Conservation (phyloP, 2,888 invertebrate species). For the Idaea aversata region DNA sequence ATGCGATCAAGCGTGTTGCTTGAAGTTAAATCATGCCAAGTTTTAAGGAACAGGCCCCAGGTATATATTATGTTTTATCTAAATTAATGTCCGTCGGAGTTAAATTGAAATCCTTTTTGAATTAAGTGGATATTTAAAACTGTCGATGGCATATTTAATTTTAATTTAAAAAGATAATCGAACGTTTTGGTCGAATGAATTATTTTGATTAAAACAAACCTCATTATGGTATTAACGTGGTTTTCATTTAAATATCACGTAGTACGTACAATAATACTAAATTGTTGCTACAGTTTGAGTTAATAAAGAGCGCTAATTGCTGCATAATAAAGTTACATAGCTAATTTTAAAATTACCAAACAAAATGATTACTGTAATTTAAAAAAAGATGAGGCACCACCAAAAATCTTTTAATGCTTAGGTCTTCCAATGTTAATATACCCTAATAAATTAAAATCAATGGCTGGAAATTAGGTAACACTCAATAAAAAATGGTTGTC, state of each 20-base stretch:
- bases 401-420: too few species aligned
- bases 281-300: too few species aligned
- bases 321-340: too few species aligned
- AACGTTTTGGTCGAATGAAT: not conserved
- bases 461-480: too few species aligned
- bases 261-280: not conserved
- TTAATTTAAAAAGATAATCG: not conserved
- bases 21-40: not conserved
- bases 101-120: slow-evolving; percentile 27
- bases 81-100: slow-evolving; percentile 26
- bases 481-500: too few species aligned
- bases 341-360: too few species aligned
- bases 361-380: too few species aligned
- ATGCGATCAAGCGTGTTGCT: not conserved
- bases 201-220: not conserved
- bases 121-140: not conserved
- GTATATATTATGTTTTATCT: slow-evolving; percentile 31
- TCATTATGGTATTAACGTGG: not conserved
- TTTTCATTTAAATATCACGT: not conserved
- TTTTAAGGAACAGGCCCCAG: slow-evolving; percentile 5
- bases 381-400: too few species aligned
- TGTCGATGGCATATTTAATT: not conserved
- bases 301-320: too few species aligned
- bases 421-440: too few species aligned
- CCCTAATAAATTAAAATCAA: too few species aligned